phyloP scores from a whole-genome alignment of 2,113 vertebrate genomes.

The Oreocharis arfaki region DNA sequence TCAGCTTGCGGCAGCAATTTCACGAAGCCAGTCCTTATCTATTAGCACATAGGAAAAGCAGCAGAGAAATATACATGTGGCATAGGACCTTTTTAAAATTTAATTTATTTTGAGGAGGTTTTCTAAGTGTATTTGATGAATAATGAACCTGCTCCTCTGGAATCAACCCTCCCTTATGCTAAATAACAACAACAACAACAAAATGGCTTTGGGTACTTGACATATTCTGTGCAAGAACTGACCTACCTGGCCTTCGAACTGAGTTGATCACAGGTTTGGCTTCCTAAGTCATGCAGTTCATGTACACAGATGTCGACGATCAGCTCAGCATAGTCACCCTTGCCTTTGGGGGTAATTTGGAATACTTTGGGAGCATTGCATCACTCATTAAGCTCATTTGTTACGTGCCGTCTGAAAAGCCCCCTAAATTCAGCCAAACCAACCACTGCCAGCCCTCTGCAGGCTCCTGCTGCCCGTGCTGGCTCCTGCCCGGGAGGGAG shows the following conservation, averaged over 20 bases:
- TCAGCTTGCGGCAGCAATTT: conserved; percentile 25
- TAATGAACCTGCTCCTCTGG: neutral
- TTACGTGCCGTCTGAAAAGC: neutral
- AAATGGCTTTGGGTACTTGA: neutral
- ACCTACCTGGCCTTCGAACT: neutral
- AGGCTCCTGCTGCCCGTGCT: neutral
- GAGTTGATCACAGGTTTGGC: neutral
- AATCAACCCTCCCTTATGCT: neutral
- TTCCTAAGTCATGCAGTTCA: neutral
- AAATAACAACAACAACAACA: too few species aligned
- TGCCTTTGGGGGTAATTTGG: neutral
- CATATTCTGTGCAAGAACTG: neutral
- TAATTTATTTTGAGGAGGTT: neutral
- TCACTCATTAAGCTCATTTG: neutral
- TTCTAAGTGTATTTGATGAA: neutral
- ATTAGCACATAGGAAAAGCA: neutral
- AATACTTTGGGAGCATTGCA: neutral
- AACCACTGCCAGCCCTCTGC: neutral
- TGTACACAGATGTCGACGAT: neutral
- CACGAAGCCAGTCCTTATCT: neutral
- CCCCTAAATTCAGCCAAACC: neutral
- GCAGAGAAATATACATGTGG: neutral
- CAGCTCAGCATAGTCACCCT: neutral
- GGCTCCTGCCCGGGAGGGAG: neutral
- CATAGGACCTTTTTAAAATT: too few species aligned